Conservation (phyloP, 2,888 invertebrate species). For the Euspilapteryx auroguttella region DNA sequence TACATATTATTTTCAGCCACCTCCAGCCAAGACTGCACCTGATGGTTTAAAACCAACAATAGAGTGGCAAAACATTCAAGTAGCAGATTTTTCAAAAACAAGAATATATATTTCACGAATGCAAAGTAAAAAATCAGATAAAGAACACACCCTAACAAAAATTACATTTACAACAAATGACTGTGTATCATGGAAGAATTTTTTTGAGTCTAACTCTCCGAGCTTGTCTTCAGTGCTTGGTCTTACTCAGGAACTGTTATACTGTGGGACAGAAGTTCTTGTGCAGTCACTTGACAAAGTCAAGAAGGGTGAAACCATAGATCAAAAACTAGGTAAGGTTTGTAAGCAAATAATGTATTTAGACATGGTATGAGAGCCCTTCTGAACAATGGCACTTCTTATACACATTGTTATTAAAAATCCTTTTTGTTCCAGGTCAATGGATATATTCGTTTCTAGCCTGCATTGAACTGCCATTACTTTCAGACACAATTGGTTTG, state of each 20-base stretch:
- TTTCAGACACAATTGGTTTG: constrained; percentile 67
- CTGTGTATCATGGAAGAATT: constrained; percentile 19
- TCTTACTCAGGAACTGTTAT: constrained; percentile 19
- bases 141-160: constrained; percentile 16
- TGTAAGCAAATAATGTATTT: too few species aligned
- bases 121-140: constrained; percentile 16
- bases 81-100: constrained; percentile 67
- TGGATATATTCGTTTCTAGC: constrained; percentile 74
- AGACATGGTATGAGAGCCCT: too few species aligned
- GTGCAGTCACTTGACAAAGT: constrained; percentile 19
- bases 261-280: constrained; percentile 26
- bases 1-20: background rate
- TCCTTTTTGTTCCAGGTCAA: constrained; percentile 44
- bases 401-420: too few species aligned
- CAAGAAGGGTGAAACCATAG: constrained; percentile 28
- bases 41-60: constrained; percentile 37
- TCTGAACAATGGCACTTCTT: too few species aligned
- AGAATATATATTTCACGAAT: constrained; percentile 54
- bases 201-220: constrained; percentile 28
- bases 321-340: constrained; percentile 29
- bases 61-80: constrained; percentile 71
- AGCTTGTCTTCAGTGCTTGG: constrained; percentile 33
- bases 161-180: constrained; percentile 15
- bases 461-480: constrained; percentile 66
- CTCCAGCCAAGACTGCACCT: constrained; percentile 16